Base-by-base conservation (phyloP, 2,888 invertebrate genomes). In the Scaptomyza flava region DNA sequence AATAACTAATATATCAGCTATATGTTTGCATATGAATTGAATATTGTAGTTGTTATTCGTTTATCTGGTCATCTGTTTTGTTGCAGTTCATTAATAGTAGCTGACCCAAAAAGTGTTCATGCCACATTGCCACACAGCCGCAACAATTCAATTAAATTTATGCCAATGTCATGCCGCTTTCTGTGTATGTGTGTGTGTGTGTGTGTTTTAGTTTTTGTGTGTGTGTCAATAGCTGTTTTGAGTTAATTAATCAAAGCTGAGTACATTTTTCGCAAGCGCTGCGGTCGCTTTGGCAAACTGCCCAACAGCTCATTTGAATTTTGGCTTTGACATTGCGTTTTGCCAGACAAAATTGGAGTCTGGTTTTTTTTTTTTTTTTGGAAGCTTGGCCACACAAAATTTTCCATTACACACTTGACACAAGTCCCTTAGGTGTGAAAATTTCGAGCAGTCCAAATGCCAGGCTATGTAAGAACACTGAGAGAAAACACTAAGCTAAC, bases 231-330 rank as follows among this genome's bases (percentile, higher is more conserved):
- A 76, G 73, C 70, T 87, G 74, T 69, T 87, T 87, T 87, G 81
- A 83, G 87, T 83, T 83, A 83, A 83, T 83, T 83, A 83, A 83
- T 87, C 87, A 87, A 83, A 83, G 83, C 79, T 62, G 61, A 68
- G 75, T 68, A 72, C 77, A 79, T 81, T 83, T 87, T 72, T 68
- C 38, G 68, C 74, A 59, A 68, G 58, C 73, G 54, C 58, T 81
- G 87, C 61, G 84, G 87, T 78, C 45, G 48, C 72, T 76, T 71
- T 75, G 50, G 56, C 53, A 36, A 41, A 27, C 54, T 56, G 70
- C 31, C 47, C 47, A 62, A 52, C 41, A 17, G 60, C 59, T 38
- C 72, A 66, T 71, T 66, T 71, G 17, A 60, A 61, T 66, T 60
- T 52, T 17, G 17, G 17, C 17, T 17, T 17, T 17, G 17, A 17